Evolutionary conservation across 2,113 vertebrate genomes (phyloP), one percentile per base, ranked within the genome.

Genomic region (Pelvicachromis taeniatus): DNA sequence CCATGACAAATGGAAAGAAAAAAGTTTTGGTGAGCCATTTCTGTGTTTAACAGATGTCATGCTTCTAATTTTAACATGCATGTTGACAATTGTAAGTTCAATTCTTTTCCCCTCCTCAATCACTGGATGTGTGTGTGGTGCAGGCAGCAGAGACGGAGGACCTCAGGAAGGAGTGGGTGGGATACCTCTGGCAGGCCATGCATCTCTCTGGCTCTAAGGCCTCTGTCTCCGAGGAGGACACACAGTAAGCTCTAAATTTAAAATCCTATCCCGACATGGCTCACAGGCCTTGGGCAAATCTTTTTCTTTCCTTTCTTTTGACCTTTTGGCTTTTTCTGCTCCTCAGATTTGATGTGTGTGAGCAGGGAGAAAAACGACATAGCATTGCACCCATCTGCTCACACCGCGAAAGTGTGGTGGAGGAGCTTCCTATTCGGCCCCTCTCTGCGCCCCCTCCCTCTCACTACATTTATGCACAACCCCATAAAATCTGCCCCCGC

Each of bases 1-100:
- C 63, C 70, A 95, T 97, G 96, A 96, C 90, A 81, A 96, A 94
- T 3, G 95, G 96, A 78, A 97, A 96, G 91, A 96, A 82, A 80
- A 97, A 97, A 92, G 23, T 96, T 77, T 81, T 97, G 94, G 96
- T 97, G 88, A 96, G 96, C 91, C 14, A 11, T 9, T 1, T 2
- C 16, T 45, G 40, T 38, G 54, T 50, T 55, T 78, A 63, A 21
- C 33, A 29, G 23, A 29, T 13, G 7, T 16, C 23, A 1, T 52
- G 19, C 12, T 33, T 75, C 4, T 9, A 35, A 40, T 23, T 31
- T 4, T 54, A 33, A 40, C 7, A 31, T 33, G 53, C 35, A 89
- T 87, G 80, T 77, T 88, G 77, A 75, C 84, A 77, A 0, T 10
- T 50, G 4, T 3, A 16, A 4, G 42, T 1, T n/a, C 31, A 19